A percentile compares a stretch with the other conserved stretches of the same genome.
Evolutionary conservation across 2,888 invertebrate species (phyloP).

Genomic region (Ferdinandea cuprea): DNA sequence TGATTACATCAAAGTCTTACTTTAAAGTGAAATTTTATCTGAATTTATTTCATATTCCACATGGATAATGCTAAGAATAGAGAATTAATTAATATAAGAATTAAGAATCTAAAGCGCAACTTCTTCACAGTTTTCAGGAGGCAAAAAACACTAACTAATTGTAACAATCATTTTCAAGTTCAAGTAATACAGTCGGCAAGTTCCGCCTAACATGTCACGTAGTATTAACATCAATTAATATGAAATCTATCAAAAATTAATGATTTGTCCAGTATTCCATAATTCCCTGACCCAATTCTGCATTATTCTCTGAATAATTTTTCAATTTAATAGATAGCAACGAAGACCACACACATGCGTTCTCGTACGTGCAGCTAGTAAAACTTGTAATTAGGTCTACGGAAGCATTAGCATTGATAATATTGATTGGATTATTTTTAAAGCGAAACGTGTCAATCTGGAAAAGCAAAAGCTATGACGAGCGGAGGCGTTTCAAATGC

Average conservation of each 20-base stretch:
- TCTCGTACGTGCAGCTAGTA: background rate
- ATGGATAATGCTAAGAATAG: too few species aligned
- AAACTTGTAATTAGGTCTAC: conserved; percentile 34
- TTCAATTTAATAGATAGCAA: background rate
- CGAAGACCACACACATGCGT: background rate
- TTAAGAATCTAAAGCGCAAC: too few species aligned
- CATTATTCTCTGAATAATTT: background rate
- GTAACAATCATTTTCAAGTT: too few species aligned
- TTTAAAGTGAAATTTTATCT: too few species aligned
- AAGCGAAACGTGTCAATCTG: conserved; percentile 18
- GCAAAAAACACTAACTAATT: too few species aligned
- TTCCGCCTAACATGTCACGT: too few species aligned
- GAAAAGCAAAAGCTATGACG: too few species aligned
- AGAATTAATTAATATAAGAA: too few species aligned
- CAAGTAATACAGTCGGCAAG: too few species aligned
- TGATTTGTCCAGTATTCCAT: background rate
- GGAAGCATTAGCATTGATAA: conserved; percentile 9
- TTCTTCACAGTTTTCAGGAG: too few species aligned
- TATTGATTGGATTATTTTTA: conserved; percentile 71
- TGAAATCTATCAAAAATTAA: conserved; percentile 45
- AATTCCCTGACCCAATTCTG: background rate
- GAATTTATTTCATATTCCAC: too few species aligned
- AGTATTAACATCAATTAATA: conserved; percentile 4
- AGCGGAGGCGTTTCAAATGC: background rate
- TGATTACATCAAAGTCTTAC: too few species aligned